A percentile compares a stretch with the other conserved stretches of the same genome.
Evolutionary conservation across 2,888 invertebrate genomes (phyloP).

Genomic region (Tinea trinotella): DNA sequence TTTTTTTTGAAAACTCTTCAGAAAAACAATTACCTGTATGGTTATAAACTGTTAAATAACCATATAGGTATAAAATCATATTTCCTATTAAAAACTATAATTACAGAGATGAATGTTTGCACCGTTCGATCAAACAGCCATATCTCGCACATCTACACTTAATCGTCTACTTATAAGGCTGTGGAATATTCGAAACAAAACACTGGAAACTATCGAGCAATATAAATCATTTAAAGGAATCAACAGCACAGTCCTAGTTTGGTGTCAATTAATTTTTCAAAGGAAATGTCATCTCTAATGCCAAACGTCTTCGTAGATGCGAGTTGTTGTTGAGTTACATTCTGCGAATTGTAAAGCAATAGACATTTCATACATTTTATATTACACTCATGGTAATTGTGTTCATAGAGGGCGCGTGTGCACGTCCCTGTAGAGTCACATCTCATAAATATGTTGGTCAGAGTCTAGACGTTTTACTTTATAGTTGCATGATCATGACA

Average conservation of each 20-base stretch:
- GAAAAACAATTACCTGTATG: too few species aligned
- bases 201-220: not conserved
- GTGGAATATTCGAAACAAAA: not conserved
- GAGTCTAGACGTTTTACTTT: conserved; percentile 15
- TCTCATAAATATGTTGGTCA: conserved; percentile 13
- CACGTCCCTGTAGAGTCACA: not conserved
- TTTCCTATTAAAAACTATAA: not conserved
- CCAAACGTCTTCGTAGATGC: conserved; percentile 23
- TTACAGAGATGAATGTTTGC: not conserved
- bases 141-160: not conserved
- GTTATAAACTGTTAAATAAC: too few species aligned
- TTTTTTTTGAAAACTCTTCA: too few species aligned
- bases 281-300: conserved; percentile 24
- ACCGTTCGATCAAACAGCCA: not conserved
- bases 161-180: not conserved
- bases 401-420: not conserved
- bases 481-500: conserved; percentile 23
- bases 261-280: conserved; percentile 33
- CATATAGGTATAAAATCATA: too few species aligned
- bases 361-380: conserved; percentile 15
- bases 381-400: conserved; percentile 12
- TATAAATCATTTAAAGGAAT: not conserved
- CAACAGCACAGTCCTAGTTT: conserved; percentile 26
- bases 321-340: not conserved
- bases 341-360: conserved; percentile 6